Conservation (phyloP, 2,113 vertebrate genomes). For the Antechinus stuartii region DNA sequence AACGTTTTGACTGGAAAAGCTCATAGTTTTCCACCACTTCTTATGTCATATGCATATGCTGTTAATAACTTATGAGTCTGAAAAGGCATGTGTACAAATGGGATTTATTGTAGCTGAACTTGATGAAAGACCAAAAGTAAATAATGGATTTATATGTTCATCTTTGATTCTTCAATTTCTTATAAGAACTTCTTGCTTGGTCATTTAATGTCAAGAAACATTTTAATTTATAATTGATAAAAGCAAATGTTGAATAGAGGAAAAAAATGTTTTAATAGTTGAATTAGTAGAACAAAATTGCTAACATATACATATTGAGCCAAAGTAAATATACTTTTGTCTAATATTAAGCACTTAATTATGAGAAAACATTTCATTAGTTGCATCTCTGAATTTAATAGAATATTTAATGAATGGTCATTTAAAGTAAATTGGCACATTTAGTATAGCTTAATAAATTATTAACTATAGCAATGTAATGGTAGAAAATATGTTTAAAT, state of each 20-base stretch:
- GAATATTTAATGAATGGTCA: slow-evolving; percentile 45
- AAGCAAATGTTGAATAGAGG: not conserved
- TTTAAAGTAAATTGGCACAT: slow-evolving; percentile 28
- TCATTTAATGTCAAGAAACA: not conserved
- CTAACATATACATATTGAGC: slow-evolving; percentile 15
- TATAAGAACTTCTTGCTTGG: not conserved
- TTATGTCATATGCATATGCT: slow-evolving; percentile 16
- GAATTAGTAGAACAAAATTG: not conserved
- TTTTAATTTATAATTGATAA: slow-evolving; percentile 19
- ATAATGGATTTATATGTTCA: slow-evolving; percentile 44
- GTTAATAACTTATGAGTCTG: slow-evolving; percentile 50
- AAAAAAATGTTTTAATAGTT: not conserved
- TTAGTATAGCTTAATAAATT: slow-evolving; percentile 12
- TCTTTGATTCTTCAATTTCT: not conserved
- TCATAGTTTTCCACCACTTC: not conserved
- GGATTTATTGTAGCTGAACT: slow-evolving; percentile 40
- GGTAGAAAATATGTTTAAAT: not conserved
- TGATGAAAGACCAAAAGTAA: slow-evolving; percentile 58
- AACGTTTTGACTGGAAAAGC: not conserved
- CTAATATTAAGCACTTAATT: slow-evolving; percentile 38
- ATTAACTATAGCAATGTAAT: not conserved
- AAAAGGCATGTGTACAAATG: slow-evolving; percentile 29
- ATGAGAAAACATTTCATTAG: slow-evolving; percentile 16
- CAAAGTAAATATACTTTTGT: slow-evolving; percentile 40
- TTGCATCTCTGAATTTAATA: slow-evolving; percentile 35